phyloP scores from a whole-genome alignment of 2,888 invertebrate genomes.

The Lomographa bimaculata region DNA sequence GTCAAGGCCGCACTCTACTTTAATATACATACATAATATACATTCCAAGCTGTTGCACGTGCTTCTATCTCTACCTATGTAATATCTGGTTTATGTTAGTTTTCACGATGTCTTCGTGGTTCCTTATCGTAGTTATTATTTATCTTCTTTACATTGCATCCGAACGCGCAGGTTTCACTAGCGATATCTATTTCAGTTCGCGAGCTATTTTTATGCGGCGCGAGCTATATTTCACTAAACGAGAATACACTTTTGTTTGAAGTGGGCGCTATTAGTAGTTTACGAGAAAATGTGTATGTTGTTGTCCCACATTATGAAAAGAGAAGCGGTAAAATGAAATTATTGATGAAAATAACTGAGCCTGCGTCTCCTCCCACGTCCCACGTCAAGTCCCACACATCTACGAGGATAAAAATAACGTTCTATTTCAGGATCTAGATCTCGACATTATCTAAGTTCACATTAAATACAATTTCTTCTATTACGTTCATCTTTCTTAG shows the following conservation, averaged over 20 bases:
- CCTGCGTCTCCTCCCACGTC: too few relatives aligned
- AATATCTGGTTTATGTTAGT: too few relatives aligned
- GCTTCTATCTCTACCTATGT: constrained; percentile 19
- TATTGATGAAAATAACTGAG: too few relatives aligned
- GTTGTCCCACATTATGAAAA: constrained; percentile 9
- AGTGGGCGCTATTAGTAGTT: constrained; percentile 25
- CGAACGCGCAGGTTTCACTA: constrained; percentile 18
- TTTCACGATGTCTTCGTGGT: constrained; percentile 2
- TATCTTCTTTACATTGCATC: constrained; percentile 22
- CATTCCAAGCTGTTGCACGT: constrained; percentile 35
- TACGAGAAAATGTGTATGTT: constrained; percentile 8
- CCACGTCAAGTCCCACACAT: too few relatives aligned
- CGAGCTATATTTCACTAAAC: constrained; percentile 25
- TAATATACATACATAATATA: constrained; percentile 21
- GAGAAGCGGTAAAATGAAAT: too few relatives aligned
- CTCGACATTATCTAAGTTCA: too few relatives aligned
- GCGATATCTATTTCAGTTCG: constrained; percentile 30
- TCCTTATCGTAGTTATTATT: too few relatives aligned
- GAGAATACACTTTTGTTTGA: constrained; percentile 21
- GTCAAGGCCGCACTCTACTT: constrained; percentile 41
- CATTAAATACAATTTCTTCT: too few relatives aligned
- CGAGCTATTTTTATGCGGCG: constrained; percentile 29
- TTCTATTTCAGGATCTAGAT: too few relatives aligned
- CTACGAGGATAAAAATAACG: too few relatives aligned
- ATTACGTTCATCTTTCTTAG: too few relatives aligned